Percentiles rank a stretch among this genome's conserved stretches.
These are phyloP conservation scores for Seriola rivoliana DNA, from an alignment of 2,113 vertebrate species.

Conservation along the genomic window DNA sequence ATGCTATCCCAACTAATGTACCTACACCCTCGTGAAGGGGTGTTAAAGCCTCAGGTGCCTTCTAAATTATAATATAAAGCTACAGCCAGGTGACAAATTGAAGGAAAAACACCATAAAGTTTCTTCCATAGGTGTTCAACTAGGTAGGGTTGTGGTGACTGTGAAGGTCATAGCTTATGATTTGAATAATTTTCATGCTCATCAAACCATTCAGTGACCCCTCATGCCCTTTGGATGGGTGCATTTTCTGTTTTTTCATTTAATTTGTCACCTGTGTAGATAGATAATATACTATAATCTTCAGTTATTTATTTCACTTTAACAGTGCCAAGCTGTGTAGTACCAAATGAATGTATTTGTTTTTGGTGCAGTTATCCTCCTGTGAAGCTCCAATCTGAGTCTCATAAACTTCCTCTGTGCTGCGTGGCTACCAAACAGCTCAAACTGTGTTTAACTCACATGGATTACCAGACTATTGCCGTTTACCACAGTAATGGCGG, in stretches of 20 bases:
- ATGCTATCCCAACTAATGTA: not conserved
- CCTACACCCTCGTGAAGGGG: not conserved
- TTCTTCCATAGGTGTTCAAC: too few relatives aligned
- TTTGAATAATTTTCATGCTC: too few relatives aligned
- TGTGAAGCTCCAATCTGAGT: conserved; percentile 21
- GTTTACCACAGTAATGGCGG: not conserved
- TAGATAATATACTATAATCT: not conserved
- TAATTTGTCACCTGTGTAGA: too few relatives aligned
- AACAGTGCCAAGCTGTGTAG: not conserved
- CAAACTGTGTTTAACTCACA: not conserved
- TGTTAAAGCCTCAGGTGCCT: conserved; percentile 11
- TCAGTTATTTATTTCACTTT: conserved; percentile 29
- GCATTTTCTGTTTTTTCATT: too few relatives aligned
- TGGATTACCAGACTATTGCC: not conserved
- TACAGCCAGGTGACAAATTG: too few relatives aligned
- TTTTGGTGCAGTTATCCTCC: conserved; percentile 37
- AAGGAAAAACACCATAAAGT: too few relatives aligned
- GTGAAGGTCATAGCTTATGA: too few relatives aligned
- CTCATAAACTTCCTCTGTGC: conserved; percentile 23
- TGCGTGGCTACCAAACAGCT: not conserved
- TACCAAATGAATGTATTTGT: conserved; percentile 68
- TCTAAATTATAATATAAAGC: not conserved
- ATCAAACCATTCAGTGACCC: too few relatives aligned
- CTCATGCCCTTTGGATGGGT: too few relatives aligned
- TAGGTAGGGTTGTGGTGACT: too few relatives aligned